Evolutionary conservation across 1,140 invertebrate species (phyloP).

Genomic region (Platorchestia sp.): DNA sequence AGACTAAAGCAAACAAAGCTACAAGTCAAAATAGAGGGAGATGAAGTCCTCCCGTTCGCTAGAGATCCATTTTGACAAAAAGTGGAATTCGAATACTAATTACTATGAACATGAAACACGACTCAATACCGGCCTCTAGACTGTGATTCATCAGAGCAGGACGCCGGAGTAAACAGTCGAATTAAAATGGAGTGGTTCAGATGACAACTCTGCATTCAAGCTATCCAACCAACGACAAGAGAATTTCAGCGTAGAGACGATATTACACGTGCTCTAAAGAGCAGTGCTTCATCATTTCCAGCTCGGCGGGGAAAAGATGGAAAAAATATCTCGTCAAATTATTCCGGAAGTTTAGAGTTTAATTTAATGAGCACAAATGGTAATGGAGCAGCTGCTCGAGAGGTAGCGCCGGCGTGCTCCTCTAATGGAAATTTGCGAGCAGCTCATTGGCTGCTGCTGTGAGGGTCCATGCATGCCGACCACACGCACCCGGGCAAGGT

Average conservation of each 20-base stretch:
- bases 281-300: background rate
- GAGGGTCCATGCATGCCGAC: constrained; percentile 5
- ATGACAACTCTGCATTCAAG: background rate
- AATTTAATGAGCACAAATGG: constrained; percentile 30
- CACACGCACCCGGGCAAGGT: background rate
- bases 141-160: background rate
- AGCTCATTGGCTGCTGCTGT: background rate
- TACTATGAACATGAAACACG: background rate
- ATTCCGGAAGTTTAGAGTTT: background rate
- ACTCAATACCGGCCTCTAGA: background rate
- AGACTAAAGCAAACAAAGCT: background rate
- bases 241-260: background rate
- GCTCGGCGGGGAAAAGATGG: background rate
- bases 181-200: background rate
- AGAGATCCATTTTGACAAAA: background rate
- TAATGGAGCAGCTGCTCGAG: constrained; percentile 25
- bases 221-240: background rate
- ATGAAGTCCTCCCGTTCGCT: background rate
- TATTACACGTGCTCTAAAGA: background rate
- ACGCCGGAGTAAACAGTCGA: background rate
- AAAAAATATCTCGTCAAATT: constrained; percentile 19
- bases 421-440: constrained; percentile 24
- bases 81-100: background rate
- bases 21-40: constrained; percentile 32
- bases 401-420: background rate